Percentiles rank a stretch among this genome's conserved stretches.
These are phyloP conservation scores for Acanthis flammea DNA, from an alignment of 2,797 vertebrate species.

Conservation along the genomic window DNA sequence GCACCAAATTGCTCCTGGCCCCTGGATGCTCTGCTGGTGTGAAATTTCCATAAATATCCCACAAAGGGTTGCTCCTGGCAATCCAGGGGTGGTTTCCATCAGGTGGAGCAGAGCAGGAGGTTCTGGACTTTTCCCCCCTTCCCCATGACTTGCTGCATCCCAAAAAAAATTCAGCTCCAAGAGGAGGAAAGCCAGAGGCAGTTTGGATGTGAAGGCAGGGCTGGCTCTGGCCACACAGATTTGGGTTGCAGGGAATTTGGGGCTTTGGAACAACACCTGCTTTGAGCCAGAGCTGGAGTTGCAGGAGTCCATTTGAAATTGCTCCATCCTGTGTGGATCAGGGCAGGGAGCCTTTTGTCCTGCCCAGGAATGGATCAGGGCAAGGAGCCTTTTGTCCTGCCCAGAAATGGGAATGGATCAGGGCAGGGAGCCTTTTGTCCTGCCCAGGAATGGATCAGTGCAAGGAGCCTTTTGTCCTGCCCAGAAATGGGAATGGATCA, in stretches of 20 bases:
- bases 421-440: neutral
- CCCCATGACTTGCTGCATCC: accelerated
- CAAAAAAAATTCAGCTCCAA: accelerated
- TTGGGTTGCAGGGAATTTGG: neutral
- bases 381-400: neutral
- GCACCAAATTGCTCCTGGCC: neutral
- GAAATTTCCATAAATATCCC: neutral
- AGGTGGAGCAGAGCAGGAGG: neutral
- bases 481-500: neutral
- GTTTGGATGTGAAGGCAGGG: neutral
- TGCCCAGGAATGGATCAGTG: neutral
- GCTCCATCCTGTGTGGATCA: neutral
- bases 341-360: neutral
- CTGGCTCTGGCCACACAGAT: neutral
- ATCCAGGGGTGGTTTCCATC: neutral
- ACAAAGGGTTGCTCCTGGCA: neutral
- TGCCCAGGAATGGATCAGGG: neutral
- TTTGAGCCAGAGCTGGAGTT: neutral
- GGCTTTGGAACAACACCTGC: neutral
- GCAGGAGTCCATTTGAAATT: neutral
- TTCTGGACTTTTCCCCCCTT: neutral
- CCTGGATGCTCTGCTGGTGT: neutral
- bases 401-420: neutral
- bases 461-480: neutral
- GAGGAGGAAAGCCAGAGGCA: neutral